Evolutionary conservation across 53 echinoderm and acorn worm species (phyloP), one percentile per base, ranked within the genome.

Genomic region (Temnopleurus reevesii): DNA sequence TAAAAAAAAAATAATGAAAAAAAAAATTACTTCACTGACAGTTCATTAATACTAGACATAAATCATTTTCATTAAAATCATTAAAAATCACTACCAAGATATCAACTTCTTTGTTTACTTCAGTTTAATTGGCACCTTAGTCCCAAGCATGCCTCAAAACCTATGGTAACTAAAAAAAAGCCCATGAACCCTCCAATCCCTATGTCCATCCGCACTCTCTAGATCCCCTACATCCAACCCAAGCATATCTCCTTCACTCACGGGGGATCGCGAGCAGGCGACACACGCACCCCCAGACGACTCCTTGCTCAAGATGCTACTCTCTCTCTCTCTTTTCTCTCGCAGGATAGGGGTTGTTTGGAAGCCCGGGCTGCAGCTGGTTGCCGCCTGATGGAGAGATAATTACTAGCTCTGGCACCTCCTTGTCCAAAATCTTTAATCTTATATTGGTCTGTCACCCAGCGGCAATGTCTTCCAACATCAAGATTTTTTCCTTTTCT

Each of bases 401-500:
- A 83, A 83, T 83, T 83, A 83, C 83, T 19, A 53, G 55, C 57
- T 36, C 83, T 83, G 83, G 83, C 83, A 83, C 83, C 83, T 83
- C 83, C 36, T 55, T 23, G 83, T 83, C 83, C 83, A 53, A 83
- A 47, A 83, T 83, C 83, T 83, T 83, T 83, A 31, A 83, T 83
- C 55, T 83, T 83, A 47, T 36, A 83, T 83, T 36, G 55, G 83
- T 83, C 83, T 83, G 83, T 83, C 83, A 55, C 83, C 83, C 55
- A 55, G 21, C 54, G 83, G 83, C 83, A 79, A 83, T 83, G 83
- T 83, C 83, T 83, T 83, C 54, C 31, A n/a, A 55, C 34, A 53
- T 83, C 83, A 55, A 53, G 83, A 83, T 55, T 83, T 53, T 55
- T 51, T 47, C 79, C 79, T 79, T 79, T 79, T 28, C 46, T 79